Base-by-base conservation (phyloP, 2,797 vertebrate species). In the Neopelma chrysocephalum region DNA sequence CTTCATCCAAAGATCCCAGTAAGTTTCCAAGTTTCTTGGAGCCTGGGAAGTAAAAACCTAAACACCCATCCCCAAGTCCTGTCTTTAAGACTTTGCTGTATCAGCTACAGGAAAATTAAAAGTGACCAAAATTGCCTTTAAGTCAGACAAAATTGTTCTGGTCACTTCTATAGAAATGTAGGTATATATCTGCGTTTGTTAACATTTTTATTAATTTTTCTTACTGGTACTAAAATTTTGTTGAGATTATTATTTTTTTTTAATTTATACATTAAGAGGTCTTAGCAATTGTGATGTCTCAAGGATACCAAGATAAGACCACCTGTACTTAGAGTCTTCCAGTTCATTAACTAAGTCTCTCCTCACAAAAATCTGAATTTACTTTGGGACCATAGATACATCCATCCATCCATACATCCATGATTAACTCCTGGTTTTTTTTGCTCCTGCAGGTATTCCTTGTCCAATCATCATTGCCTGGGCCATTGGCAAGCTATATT, bases 391-490 rank as follows among this genome's bases (percentile, higher is more conserved):
- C 40, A 31, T n/a, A 26, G n/a, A 34, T 9, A 7, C 54, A 58
- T 23, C 2, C 40, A 54, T 61, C 15, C 53, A 40, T 45, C 15
- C 23, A 45, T 60, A 3, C 22, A 16, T 51, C 18, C 50, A 10
- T 38, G 9, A 80, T 68, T 95, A 88, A 96, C 29, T 76, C 26
- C 34, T 76, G 11, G 2, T 2, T 8, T 42, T 57, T 92, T 94
- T 89, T 96, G 15, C 64, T 61, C 22, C 93, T 97, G 31, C 96
- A 99, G 99, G 99, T 98, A 98, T 99, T 90, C 99, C 99, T 14
- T 99, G 98, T 87, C 99, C 99, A 16, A 99, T 99, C 96, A 99
- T 99, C 81, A 92, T 99, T 3, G 98, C 98, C 85, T 99, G 99
- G 99, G 99, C 99, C 57, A 97, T 99, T 57, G 99, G 99, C 83